Evolutionary conservation across 2,888 invertebrate species (phyloP), one percentile per base, ranked within the genome.

Genomic region (Blomia tropicalis): DNA sequence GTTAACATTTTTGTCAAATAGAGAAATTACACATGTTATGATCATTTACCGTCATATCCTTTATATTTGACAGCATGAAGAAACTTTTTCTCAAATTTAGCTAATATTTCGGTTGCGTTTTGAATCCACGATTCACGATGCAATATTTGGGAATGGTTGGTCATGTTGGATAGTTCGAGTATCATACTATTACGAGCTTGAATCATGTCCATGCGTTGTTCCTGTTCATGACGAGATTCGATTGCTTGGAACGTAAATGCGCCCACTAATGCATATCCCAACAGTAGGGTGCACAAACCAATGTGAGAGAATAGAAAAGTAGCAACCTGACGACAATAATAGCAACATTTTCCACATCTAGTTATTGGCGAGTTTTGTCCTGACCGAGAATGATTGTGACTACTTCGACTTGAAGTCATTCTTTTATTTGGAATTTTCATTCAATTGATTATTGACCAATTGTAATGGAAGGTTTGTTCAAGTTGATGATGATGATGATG

Each of bases 31-130:
- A 59, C 51, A 47, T 17, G 25, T 27, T 31, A 56, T 11, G 5
- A 14, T 41, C 23, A 78, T 70, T 81, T 82, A 59, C 90, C 90
- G 72, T 90, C 87, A 87, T 89, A 90, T 3, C 91, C 91, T 64
- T 85, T 82, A 64, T 84, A 83, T 71, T 85, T 87, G 79, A 91
- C 89, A 68, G 87, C 86, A 66, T 80, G 78, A 63, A 89, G 77
- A 64, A 92, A 80, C 44, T 83, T 80, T 59, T 56, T 59, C 44
- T 67, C 64, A 66, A 72, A 75, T 29, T 75, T 77, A 69, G 75
- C 74, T 29, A 83, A 72, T 58, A 78, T 75, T 25, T 71, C 70
- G 2, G 78, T 75, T 0, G 86, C 88, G 66, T 80, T 79, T 2
- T 73, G 73, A n/a, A 86, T 87, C 85, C 91, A 93, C 73, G 84